Conservation (phyloP, 2,888 invertebrate genomes). For the Habrosyne pyritoides region DNA sequence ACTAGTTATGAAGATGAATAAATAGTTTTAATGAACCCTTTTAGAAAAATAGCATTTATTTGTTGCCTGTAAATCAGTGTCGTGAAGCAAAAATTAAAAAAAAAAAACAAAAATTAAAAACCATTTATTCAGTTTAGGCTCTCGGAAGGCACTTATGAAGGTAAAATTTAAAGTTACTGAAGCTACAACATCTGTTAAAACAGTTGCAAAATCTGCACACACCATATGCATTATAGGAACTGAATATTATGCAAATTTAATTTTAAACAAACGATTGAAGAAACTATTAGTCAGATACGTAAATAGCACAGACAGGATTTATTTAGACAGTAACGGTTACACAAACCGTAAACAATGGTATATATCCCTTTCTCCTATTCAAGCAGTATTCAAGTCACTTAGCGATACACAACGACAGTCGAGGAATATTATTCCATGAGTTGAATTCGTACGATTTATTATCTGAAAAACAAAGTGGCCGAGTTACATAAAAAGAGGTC, state of each 20-base stretch:
- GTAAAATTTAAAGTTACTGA: no score
- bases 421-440: neutral
- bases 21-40: neutral
- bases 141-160: no score
- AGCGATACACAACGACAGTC: constrained; percentile 19
- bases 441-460: constrained; percentile 4
- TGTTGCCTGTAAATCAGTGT: no score
- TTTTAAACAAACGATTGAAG: constrained; percentile 13
- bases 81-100: no score
- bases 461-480: neutral
- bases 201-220: no score
- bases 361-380: constrained; percentile 42
- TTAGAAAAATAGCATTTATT: no score
- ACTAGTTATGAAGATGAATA: neutral
- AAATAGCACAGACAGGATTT: constrained; percentile 36
- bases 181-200: no score
- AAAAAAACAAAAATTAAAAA: no score
- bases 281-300: constrained; percentile 28
- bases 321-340: constrained; percentile 51
- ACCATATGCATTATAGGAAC: no score
- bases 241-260: neutral
- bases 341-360: constrained; percentile 44
- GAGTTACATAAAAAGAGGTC: neutral
- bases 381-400: constrained; percentile 26
- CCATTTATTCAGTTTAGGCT: no score